These are phyloP conservation scores for Coelinius sp. DNA, from an alignment of 2,888 invertebrate species.

Conservation along the genomic window DNA sequence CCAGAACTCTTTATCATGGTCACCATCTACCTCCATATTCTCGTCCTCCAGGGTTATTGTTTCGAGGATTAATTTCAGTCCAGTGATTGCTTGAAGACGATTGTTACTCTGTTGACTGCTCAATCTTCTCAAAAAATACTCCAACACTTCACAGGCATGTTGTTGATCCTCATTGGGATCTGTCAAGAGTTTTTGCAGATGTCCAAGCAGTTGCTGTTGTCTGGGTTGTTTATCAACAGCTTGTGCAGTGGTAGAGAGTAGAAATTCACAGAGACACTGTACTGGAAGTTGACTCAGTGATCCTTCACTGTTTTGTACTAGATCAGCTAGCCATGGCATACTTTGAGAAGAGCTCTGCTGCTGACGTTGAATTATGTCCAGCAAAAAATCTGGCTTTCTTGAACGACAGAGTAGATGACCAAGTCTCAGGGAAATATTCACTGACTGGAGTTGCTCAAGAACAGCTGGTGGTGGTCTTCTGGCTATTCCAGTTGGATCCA, in stretches of 20 bases:
- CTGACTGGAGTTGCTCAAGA: conserved; percentile 83
- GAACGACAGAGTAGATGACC: conserved; percentile 91
- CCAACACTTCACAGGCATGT: conserved; percentile 87
- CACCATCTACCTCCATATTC: conserved; percentile 65
- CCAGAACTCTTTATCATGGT: conserved; percentile 72
- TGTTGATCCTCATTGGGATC: conserved; percentile 73
- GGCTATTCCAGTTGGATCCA: conserved; percentile 88
- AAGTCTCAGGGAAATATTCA: conserved; percentile 85
- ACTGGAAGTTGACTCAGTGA: conserved; percentile 91
- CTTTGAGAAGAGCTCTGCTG: conserved; percentile 88
- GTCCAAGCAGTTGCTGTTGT: conserved; percentile 81
- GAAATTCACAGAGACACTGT: conserved; percentile 97
- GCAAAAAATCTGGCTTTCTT: conserved; percentile 90
- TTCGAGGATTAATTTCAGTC: conserved; percentile 80
- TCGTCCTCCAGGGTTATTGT: conserved; percentile 71
- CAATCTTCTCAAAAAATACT: conserved; percentile 89
- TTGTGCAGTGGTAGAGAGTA: conserved; percentile 79
- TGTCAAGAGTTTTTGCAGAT: conserved; percentile 76
- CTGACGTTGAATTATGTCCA: conserved; percentile 91
- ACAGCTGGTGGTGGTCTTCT: conserved; percentile 85
- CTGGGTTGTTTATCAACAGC: conserved; percentile 80
- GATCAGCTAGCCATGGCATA: conserved; percentile 97
- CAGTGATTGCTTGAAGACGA: conserved; percentile 82
- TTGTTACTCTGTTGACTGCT: conserved; percentile 86
- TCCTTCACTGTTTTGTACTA: conserved; percentile 92